phyloP scores from a whole-genome alignment of 64 coral and sea anemone species.

The Stichodactyla mertensii region DNA sequence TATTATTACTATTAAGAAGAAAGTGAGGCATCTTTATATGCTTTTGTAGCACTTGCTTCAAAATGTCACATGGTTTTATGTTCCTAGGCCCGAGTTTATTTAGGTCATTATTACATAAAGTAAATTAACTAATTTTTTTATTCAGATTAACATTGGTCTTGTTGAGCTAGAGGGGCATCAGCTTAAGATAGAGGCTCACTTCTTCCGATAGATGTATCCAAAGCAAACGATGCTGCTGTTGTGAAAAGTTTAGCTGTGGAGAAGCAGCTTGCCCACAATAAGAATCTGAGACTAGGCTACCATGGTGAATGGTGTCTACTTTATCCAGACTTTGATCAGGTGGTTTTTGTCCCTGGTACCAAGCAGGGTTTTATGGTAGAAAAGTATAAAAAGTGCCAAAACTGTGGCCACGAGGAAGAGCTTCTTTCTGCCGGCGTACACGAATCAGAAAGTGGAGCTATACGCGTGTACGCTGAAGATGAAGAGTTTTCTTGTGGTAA shows the following conservation, averaged over 20 bases:
- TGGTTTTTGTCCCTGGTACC: conserved; percentile 51
- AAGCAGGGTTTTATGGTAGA: conserved; percentile 49
- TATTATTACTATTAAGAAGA: too few relatives aligned
- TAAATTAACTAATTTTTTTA: not conserved
- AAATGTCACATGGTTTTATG: too few relatives aligned
- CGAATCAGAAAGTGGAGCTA: not conserved
- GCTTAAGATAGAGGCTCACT: conserved; percentile 40
- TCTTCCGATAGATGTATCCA: conserved; percentile 35
- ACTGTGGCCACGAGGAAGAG: not conserved
- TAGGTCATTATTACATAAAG: too few relatives aligned
- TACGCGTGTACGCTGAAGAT: not conserved
- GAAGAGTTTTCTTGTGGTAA: not conserved
- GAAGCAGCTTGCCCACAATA: conserved; percentile 50
- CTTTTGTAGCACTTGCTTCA: too few relatives aligned
- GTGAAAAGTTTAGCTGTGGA: conserved; percentile 37
- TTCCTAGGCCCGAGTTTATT: too few relatives aligned
- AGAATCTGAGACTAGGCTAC: conserved; percentile 4
- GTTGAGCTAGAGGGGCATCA: conserved; percentile 14
- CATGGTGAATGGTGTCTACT: conserved; percentile 23
- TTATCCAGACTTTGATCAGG: conserved; percentile 66
- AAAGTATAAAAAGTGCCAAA: conserved; percentile 40
- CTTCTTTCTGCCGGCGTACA: not conserved
- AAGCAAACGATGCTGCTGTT: conserved; percentile 28
- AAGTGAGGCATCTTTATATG: too few relatives aligned
- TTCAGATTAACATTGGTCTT: conserved; percentile 57